These are phyloP conservation scores for Staurois parvus DNA, from an alignment of 2,797 vertebrate genomes.

Conservation along the genomic window DNA sequence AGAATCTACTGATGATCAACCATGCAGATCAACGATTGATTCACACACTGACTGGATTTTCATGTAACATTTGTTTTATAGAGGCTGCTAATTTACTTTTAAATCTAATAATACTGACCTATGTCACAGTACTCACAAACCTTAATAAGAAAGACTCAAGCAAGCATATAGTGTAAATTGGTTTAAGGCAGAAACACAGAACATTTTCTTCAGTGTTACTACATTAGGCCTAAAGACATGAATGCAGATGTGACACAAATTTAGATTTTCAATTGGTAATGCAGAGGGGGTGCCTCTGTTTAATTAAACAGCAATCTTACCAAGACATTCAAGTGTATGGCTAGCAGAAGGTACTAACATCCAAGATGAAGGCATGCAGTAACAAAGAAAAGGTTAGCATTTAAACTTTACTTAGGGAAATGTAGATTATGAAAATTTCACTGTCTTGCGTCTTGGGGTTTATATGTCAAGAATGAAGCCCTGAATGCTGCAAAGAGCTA, in stretches of 20 bases:
- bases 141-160: slow-evolving; percentile 3
- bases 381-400: slow-evolving; percentile 55
- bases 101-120: too few species aligned
- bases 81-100: too few species aligned
- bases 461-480: slow-evolving; percentile 38
- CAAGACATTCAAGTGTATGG: slow-evolving; percentile 39
- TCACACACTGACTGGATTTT: too few species aligned
- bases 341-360: slow-evolving; percentile 23
- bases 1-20: too few species aligned
- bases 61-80: too few species aligned
- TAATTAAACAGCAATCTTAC: slow-evolving; percentile 58
- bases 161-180: slow-evolving; percentile 20
- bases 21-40: too few species aligned
- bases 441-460: slow-evolving; percentile 52
- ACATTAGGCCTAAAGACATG: slow-evolving; percentile 33
- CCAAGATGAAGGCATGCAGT: slow-evolving; percentile 30
- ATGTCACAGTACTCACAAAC: not conserved
- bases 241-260: slow-evolving; percentile 51
- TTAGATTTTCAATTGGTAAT: slow-evolving; percentile 54
- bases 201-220: slow-evolving; percentile 25
- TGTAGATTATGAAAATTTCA: slow-evolving; percentile 61
- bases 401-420: slow-evolving; percentile 62
- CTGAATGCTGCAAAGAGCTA: slow-evolving; percentile 40
- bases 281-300: slow-evolving; percentile 40
- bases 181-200: slow-evolving; percentile 37